phyloP scores from a whole-genome alignment of 2,797 vertebrate genomes.

The Distichodus sexfasciatus region DNA sequence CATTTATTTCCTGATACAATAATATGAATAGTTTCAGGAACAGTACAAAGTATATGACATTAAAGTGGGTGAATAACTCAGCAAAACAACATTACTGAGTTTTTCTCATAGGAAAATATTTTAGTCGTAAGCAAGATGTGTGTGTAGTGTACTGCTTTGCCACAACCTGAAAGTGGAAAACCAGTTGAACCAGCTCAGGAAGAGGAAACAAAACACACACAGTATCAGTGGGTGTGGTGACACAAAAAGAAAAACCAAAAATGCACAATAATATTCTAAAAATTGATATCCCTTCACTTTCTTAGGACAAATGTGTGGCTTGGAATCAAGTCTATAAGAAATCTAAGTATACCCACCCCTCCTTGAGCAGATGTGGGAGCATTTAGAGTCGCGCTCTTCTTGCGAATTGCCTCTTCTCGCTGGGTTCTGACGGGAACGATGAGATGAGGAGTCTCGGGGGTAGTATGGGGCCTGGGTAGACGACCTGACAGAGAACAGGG shows the following conservation, averaged over 20 bases:
- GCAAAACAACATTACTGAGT: too few species aligned
- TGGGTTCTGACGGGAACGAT: constrained; percentile 38
- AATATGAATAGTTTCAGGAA: too few species aligned
- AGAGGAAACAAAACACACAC: constrained; percentile 6
- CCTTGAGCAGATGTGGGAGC: constrained; percentile 71
- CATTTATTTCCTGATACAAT: too few species aligned
- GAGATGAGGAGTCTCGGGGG: constrained; percentile 44
- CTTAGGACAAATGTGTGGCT: background rate
- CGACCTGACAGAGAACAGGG: constrained; percentile 51
- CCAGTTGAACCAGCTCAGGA: constrained; percentile 59
- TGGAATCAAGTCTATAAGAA: too few species aligned
- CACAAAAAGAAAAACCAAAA: constrained; percentile 39
- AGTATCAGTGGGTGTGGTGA: constrained; percentile 40
- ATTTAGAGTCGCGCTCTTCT: constrained; percentile 60
- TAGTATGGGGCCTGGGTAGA: constrained; percentile 58
- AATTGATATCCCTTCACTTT: background rate
- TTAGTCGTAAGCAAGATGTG: too few species aligned
- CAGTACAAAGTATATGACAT: too few species aligned
- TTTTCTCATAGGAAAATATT: too few species aligned
- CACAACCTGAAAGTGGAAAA: constrained; percentile 44
- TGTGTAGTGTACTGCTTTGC: too few species aligned
- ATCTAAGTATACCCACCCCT: constrained; percentile 64
- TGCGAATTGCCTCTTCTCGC: constrained; percentile 42
- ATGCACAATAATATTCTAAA: background rate
- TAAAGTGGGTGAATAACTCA: too few species aligned